phyloP scores from a whole-genome alignment of 2,797 vertebrate genomes.

The Bryconaethiops microstoma region DNA sequence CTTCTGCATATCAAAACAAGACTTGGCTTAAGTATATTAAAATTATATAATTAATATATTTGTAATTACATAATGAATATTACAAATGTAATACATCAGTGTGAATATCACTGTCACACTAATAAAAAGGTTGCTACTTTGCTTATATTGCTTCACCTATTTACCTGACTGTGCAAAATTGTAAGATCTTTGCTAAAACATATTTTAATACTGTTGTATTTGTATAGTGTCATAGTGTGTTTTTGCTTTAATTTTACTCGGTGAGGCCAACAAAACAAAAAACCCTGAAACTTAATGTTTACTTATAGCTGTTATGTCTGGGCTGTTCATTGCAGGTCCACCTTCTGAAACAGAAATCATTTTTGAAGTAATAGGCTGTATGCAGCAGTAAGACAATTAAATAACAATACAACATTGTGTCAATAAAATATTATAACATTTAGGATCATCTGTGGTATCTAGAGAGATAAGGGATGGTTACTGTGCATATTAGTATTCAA shows the following conservation, averaged over 20 bases:
- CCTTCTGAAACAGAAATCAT: not conserved
- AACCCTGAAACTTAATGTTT: not conserved
- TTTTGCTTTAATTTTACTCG: not conserved
- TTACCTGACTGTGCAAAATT: no score
- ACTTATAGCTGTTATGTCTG: not conserved
- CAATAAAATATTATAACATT: not conserved
- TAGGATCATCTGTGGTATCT: not conserved
- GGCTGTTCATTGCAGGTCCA: not conserved
- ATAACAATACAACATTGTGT: not conserved
- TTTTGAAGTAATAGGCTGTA: not conserved
- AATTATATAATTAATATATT: no score
- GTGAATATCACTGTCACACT: no score
- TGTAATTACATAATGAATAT: not conserved
- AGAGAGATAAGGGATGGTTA: not conserved
- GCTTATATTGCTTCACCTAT: not conserved
- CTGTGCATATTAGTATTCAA: not conserved
- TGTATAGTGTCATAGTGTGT: not conserved
- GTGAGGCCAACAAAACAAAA: not conserved
- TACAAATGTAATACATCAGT: not conserved
- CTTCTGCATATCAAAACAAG: no score
- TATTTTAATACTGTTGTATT: not conserved
- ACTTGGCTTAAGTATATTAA: no score
- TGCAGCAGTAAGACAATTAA: not conserved
- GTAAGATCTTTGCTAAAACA: not conserved
- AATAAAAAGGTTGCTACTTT: not conserved